phyloP scores from a whole-genome alignment of 1,140 invertebrate genomes.

The Drosophila simulans region DNA sequence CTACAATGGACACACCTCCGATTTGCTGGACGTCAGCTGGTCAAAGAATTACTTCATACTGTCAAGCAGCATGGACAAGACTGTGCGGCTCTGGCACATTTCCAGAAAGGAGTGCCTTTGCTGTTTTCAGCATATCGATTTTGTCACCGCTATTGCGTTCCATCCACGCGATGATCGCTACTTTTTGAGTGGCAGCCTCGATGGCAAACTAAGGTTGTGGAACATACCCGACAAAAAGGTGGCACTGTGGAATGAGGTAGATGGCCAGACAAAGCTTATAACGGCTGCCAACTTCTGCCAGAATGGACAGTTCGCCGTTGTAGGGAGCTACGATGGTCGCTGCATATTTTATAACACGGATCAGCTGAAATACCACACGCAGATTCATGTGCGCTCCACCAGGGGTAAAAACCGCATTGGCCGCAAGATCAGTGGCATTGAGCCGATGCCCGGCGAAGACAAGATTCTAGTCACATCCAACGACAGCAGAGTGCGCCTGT shows the following conservation, averaged over 20 bases:
- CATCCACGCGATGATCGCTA: constrained; percentile 98
- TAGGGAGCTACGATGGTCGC: constrained; percentile 98
- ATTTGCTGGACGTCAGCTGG: constrained; percentile 98
- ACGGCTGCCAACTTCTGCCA: constrained; percentile 99
- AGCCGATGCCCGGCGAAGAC: constrained; percentile 97
- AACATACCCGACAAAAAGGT: constrained; percentile 99
- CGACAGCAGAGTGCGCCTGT: constrained; percentile 97
- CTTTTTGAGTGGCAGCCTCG: constrained; percentile 97
- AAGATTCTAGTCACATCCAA: constrained; percentile 99
- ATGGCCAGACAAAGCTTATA: constrained; percentile 96
- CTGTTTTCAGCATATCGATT: constrained; percentile 99
- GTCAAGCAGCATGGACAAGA: constrained; percentile 99
- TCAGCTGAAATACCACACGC: constrained; percentile 99
- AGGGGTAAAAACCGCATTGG: constrained; percentile 97
- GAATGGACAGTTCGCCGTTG: constrained; percentile 98
- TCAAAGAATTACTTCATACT: constrained; percentile 99
- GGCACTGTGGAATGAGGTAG: constrained; percentile 98
- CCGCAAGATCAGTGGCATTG: constrained; percentile 98
- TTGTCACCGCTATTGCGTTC: constrained; percentile 99
- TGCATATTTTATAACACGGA: constrained; percentile 99
- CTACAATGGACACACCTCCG: constrained; percentile 97
- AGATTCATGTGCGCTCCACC: constrained; percentile 97
- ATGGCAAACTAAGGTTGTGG: constrained; percentile 98
- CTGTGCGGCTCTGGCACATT: constrained; percentile 98
- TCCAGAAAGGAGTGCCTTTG: constrained; percentile 98